Conservation (phyloP, 2,797 vertebrate species). For the Schizothorax lantsangensis region DNA sequence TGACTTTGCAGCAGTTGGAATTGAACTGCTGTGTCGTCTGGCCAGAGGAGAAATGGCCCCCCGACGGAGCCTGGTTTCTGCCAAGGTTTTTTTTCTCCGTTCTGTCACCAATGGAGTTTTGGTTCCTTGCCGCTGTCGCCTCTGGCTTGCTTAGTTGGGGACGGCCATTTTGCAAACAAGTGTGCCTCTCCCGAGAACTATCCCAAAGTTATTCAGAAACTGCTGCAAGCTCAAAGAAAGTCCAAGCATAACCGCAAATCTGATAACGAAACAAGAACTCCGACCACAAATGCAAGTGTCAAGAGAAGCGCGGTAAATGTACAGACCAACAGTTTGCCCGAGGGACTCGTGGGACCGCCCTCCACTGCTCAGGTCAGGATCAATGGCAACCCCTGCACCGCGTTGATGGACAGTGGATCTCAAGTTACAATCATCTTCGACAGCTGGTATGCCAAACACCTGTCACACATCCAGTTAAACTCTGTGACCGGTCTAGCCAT, state of each 20-base stretch:
- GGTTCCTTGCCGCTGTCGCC: too few relatives aligned
- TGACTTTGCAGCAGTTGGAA: too few relatives aligned
- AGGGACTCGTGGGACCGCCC: slow-evolving; percentile 44
- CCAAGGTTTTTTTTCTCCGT: too few relatives aligned
- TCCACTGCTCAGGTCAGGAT: background rate
- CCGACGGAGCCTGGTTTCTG: too few relatives aligned
- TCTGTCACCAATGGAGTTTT: too few relatives aligned
- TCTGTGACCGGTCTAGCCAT: slow-evolving; percentile 40
- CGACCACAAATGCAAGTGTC: background rate
- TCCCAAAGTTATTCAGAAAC: slow-evolving; percentile 43
- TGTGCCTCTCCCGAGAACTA: slow-evolving; percentile 29
- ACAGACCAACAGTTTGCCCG: background rate
- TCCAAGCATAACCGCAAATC: background rate
- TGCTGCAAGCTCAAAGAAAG: background rate
- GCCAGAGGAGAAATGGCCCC: too few relatives aligned
- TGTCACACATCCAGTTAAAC: slow-evolving; percentile 4
- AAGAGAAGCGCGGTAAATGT: slow-evolving; percentile 6
- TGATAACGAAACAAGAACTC: background rate
- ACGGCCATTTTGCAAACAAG: slow-evolving; percentile 34
- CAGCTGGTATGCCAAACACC: background rate
- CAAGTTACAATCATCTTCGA: background rate
- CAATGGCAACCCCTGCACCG: background rate
- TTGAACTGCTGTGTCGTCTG: too few relatives aligned
- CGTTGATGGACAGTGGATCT: background rate
- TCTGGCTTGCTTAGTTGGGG: background rate